Conservation (phyloP, 2,888 invertebrate genomes). For the Machimus atricapillus region DNA sequence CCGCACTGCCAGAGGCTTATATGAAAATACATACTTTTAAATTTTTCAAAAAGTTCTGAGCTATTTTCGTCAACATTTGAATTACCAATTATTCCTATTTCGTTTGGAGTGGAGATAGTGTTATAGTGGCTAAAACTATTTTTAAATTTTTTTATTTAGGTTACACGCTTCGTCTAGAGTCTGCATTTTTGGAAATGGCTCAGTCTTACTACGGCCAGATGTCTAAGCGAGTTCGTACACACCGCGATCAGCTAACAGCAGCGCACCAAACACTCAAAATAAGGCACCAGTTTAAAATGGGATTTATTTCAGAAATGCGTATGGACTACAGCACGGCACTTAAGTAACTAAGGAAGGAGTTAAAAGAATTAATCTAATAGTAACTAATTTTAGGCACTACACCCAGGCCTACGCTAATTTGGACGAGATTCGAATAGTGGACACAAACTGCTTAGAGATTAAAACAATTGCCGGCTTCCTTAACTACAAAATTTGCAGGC, state of each 20-base stretch:
- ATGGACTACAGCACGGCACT: constrained; percentile 87
- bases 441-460: constrained; percentile 91
- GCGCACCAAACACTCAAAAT: constrained; percentile 92
- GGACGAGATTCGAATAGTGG: constrained; percentile 85
- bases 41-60: no score
- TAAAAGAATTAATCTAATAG: not conserved
- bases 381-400: constrained; percentile 70
- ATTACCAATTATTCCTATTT: no score
- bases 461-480: constrained; percentile 94
- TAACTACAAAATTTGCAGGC: constrained; percentile 92
- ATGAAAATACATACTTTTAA: no score
- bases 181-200: constrained; percentile 91
- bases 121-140: not conserved
- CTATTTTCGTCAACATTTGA: no score
- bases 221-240: constrained; percentile 84
- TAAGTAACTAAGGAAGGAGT: constrained; percentile 65
- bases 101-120: no score
- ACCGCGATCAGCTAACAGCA: constrained; percentile 88
- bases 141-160: constrained; percentile 52
- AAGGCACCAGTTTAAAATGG: constrained; percentile 96
- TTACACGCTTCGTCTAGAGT: constrained; percentile 81
- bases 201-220: constrained; percentile 92
- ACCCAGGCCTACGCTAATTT: constrained; percentile 89
- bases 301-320: constrained; percentile 91
- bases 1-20: no score